phyloP scores from a whole-genome alignment of 2,113 vertebrate species.

The Cyanoliseus patagonus region DNA sequence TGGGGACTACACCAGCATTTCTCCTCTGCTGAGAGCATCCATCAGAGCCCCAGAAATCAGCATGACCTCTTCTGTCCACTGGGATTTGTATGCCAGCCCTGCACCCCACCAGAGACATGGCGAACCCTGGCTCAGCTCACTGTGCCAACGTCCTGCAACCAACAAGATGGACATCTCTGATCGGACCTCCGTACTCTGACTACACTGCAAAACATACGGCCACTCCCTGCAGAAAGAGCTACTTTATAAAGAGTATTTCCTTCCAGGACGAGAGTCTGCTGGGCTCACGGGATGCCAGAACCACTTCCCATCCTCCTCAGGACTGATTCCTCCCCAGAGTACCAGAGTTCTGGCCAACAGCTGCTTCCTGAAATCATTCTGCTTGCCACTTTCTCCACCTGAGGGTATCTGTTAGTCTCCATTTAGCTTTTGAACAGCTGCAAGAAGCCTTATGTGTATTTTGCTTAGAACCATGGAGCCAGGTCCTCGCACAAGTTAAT shows the following conservation, averaged over 20 bases:
- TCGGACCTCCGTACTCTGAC: background rate
- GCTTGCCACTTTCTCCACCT: background rate
- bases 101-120: background rate
- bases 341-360: background rate
- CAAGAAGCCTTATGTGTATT: background rate
- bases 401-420: background rate
- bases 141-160: rapidly evolving
- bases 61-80: background rate
- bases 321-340: background rate
- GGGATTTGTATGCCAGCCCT: background rate
- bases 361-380: background rate
- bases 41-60: background rate
- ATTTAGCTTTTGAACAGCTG: background rate
- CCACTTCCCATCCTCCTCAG: background rate
- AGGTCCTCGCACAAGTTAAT: background rate
- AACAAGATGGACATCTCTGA: background rate
- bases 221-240: background rate
- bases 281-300: background rate
- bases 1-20: background rate
- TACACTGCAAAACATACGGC: background rate
- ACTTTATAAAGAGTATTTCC: background rate
- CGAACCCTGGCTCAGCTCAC: background rate
- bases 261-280: background rate
- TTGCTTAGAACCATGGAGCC: background rate
- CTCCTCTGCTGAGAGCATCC: background rate